Base-by-base conservation (phyloP, 2,888 invertebrate genomes). In the Punctoribates punctum region DNA sequence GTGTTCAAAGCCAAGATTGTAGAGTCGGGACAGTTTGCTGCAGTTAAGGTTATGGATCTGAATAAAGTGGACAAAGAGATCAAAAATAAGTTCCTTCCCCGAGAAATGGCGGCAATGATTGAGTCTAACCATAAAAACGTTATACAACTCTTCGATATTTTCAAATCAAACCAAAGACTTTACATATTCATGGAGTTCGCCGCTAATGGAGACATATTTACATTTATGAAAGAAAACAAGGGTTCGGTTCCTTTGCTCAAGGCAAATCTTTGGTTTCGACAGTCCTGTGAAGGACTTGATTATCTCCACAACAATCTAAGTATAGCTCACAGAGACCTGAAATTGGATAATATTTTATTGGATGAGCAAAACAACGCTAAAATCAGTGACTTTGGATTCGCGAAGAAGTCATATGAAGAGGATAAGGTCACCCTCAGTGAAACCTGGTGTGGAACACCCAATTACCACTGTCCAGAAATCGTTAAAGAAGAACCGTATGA, bases 201-300 rank as follows among this genome's bases (percentile, higher is more conserved):
- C 11, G 82, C 83, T 17, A 83, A 84, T 65, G 84, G 84, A 6
- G 84, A 84, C 84, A 75, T 83, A 84, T 74, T 84, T n/a, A n/a
- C n/a, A 83, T 78, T 82, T 85, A 75, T 84, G 83, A 77, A 80
- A 83, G 73, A 78, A 83, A n/a, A n/a, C n/a, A n/a, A n/a, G n/a
- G n/a, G n/a, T n/a, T n/a, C 27, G 67, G 54, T 0, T 15, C 76
- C 1, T 8, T 77, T 77, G 48, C 15, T 3, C 6, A 29, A 65
- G 27, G 42, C 75, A 13, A 51, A 27, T 17, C 0, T 27, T 11
- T 77, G 77, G 77, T 77, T 75, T 13, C 42, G 11, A 9, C 77
- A 77, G n/a, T 17, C 29, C 1, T 11, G 23, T 1, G 54, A 57
- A 25, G 77, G 34, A 0, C 75, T 77, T 3, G 38, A 67, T n/a